phyloP scores from a whole-genome alignment of 2,888 invertebrate genomes.

The Heteromyza rotundicornis region DNA sequence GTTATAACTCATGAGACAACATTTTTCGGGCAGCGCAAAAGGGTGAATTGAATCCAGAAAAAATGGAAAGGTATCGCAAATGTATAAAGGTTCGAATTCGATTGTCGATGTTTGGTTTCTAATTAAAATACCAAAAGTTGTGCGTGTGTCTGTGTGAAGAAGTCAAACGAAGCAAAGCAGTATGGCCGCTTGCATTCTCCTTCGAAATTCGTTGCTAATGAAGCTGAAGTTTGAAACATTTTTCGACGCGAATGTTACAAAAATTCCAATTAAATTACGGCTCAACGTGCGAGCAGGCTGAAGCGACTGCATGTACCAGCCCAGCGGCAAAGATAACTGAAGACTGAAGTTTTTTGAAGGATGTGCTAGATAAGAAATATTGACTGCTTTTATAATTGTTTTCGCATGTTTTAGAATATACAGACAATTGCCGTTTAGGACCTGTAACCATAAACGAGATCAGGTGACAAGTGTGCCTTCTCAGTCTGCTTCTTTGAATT shows the following conservation, averaged over 20 bases:
- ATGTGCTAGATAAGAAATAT: no score
- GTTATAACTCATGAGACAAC: background rate
- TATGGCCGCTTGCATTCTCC: background rate
- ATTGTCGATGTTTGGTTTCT: conserved; percentile 24
- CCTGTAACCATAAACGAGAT: no score
- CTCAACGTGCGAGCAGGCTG: background rate
- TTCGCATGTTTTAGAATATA: no score
- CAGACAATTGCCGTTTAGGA: no score
- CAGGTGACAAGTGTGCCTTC: no score
- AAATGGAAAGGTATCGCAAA: background rate
- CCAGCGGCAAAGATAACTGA: no score
- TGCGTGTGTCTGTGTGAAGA: conserved; percentile 25
- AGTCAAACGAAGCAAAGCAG: background rate
- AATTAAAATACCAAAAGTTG: conserved; percentile 52
- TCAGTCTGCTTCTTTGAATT: no score
- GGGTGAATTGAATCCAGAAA: background rate
- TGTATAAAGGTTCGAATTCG: background rate
- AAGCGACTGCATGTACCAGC: no score
- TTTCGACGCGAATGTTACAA: conserved; percentile 11
- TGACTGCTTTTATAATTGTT: no score
- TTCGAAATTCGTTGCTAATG: conserved; percentile 15
- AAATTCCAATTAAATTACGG: conserved; percentile 19
- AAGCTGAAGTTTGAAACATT: conserved; percentile 21
- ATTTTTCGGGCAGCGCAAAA: background rate
- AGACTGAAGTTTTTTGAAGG: no score